Evolutionary conservation across 2,113 vertebrate genomes (phyloP).

Genomic region (Labeo rohita): DNA sequence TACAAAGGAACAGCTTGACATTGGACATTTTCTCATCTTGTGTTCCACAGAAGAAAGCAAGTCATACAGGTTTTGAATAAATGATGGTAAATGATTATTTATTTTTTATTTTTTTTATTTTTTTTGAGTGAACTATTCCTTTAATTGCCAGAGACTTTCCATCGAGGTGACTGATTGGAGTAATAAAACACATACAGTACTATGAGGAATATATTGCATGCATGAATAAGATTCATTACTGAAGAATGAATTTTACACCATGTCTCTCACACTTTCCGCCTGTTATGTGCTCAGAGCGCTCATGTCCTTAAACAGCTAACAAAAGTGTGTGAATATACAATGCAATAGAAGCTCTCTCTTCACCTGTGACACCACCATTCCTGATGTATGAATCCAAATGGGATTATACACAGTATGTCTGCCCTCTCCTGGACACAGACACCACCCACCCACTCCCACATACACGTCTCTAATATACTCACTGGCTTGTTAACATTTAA

Average conservation of each 20-base stretch:
- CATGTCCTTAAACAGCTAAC: not conserved
- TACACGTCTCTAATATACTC: not conserved
- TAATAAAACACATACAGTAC: not conserved
- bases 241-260: not conserved
- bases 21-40: not conserved
- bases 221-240: not conserved
- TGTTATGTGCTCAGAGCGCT: not conserved
- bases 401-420: conserved; percentile 82
- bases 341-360: not conserved
- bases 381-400: conserved; percentile 61
- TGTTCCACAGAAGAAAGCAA: not conserved
- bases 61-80: not conserved
- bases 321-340: not conserved
- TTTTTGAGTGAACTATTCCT: not conserved
- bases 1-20: not conserved
- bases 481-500: not conserved
- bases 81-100: not conserved
- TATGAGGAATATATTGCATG: not conserved
- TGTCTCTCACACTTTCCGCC: not conserved
- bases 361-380: not conserved
- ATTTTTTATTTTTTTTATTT: not conserved
- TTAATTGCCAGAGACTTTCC: not conserved
- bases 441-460: conserved; percentile 53
- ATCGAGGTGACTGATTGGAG: conserved; percentile 7
- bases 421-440: conserved; percentile 85